Conservation (phyloP, 2,113 vertebrate genomes). For the Diphyllodes magnificus region DNA sequence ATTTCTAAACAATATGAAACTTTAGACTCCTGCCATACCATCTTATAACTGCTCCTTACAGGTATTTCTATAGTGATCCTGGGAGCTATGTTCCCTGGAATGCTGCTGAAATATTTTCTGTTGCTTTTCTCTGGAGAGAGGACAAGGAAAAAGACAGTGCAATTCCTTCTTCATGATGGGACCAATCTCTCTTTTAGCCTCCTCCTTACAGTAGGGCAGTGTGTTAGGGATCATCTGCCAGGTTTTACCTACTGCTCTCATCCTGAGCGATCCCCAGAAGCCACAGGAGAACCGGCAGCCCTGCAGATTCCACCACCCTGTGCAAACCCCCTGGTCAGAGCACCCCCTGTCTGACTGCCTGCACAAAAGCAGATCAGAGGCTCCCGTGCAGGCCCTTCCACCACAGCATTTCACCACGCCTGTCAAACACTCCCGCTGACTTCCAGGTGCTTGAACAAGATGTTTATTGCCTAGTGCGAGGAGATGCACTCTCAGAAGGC, state of each 20-base stretch:
- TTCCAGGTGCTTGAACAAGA: not conserved
- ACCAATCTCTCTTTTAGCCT: not conserved
- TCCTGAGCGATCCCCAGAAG: not conserved
- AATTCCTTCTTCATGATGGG: not conserved
- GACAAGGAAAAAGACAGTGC: not conserved
- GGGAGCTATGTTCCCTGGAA: not conserved
- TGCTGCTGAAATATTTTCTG: not conserved
- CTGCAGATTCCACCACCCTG: not conserved
- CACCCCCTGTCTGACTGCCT: accelerated
- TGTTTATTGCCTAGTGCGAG: not conserved
- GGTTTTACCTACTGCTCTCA: not conserved
- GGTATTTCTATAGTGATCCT: not conserved
- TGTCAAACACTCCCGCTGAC: not conserved
- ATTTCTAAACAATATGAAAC: not conserved
- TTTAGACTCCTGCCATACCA: not conserved
- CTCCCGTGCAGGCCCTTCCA: not conserved
- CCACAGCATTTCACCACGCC: accelerated
- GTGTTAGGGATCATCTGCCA: not conserved
- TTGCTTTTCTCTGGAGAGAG: not conserved
- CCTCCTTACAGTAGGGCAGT: not conserved
- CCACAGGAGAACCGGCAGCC: not conserved
- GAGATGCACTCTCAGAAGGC: not conserved
- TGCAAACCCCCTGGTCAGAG: not conserved
- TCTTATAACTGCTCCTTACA: not conserved
- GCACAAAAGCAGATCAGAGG: not conserved